Evolutionary conservation across 2,888 invertebrate species (phyloP), one percentile per base, ranked within the genome.

Genomic region (Erannis defoliaria): DNA sequence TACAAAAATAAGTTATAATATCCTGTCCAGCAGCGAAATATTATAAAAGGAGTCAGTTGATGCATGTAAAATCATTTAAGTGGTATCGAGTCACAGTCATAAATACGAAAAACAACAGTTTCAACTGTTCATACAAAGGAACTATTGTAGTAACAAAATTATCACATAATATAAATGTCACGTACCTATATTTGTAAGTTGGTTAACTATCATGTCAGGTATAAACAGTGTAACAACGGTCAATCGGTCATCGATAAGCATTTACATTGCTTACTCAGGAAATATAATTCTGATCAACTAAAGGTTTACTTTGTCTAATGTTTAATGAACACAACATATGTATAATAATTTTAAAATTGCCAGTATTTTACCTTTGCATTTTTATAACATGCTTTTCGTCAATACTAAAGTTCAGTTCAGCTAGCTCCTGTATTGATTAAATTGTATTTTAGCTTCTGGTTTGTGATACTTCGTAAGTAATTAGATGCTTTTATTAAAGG

Each of bases 101-200:
- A 16, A 29, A 45, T 16, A 19, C 4, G 12, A 3, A 26, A 29
- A 10, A 14, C 16, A 45, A 43, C 14, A 14, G 33, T 19, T 29
- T 2, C n/a, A 38, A 46, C 23, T 50, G 40, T 38, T 29, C 9
- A 35, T 23, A 58, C 16, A 38, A 55, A 29, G 19, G 19, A 50
- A 51, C 43, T 37, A 31, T 18, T 21, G 10, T 49, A 55, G 42
- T 45, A 45, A 46, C 40, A 40, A 23, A 19, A 67, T 63, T 67
- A 70, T 70, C 67, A 70, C 67, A 67, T 45, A 29, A 60, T 46
- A 19, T 58, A 64, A 70, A 67, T 67, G 70, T 67, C 70, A 70
- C 70, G 70, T 70, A 42, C 50, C 8, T 53, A 50, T 60, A 9
- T 42, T 19, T 12, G n/a, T n/a, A n/a, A n/a, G n/a, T 19, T 40